Conservation (phyloP, 2,888 invertebrate genomes). For the Palloptera scutellata region DNA sequence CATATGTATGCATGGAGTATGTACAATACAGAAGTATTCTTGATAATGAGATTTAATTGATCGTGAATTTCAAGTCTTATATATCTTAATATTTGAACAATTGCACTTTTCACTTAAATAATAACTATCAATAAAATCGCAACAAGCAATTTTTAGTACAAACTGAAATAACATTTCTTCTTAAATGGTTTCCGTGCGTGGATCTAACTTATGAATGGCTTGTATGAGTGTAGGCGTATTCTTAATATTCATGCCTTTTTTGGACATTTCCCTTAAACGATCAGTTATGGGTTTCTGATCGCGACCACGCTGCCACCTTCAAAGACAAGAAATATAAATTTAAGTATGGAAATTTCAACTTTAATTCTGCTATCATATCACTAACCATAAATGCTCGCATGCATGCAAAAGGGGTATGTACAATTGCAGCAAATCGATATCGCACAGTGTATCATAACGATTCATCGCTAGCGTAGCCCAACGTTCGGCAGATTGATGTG, state of each 20-base stretch:
- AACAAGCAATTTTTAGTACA: background rate
- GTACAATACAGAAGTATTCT: too few species aligned
- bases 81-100: background rate
- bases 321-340: constrained; percentile 45
- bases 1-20: too few species aligned
- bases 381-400: constrained; percentile 73
- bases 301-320: constrained; percentile 71
- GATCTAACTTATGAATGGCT: constrained; percentile 70
- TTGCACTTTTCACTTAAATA: background rate
- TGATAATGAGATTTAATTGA: background rate
- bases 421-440: constrained; percentile 73
- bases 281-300: constrained; percentile 71
- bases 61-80: background rate
- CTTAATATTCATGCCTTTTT: constrained; percentile 73
- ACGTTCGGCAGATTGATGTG: constrained; percentile 70
- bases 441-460: constrained; percentile 76
- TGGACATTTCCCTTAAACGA: constrained; percentile 70
- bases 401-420: constrained; percentile 75
- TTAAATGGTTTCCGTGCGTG: constrained; percentile 62
- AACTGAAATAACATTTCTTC: too few species aligned
- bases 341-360: background rate
- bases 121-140: background rate
- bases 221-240: constrained; percentile 70
- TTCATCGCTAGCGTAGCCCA: constrained; percentile 77
- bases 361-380: constrained; percentile 4